phyloP scores from a whole-genome alignment of 2,113 vertebrate genomes.

The Spheniscus mendiculus region DNA sequence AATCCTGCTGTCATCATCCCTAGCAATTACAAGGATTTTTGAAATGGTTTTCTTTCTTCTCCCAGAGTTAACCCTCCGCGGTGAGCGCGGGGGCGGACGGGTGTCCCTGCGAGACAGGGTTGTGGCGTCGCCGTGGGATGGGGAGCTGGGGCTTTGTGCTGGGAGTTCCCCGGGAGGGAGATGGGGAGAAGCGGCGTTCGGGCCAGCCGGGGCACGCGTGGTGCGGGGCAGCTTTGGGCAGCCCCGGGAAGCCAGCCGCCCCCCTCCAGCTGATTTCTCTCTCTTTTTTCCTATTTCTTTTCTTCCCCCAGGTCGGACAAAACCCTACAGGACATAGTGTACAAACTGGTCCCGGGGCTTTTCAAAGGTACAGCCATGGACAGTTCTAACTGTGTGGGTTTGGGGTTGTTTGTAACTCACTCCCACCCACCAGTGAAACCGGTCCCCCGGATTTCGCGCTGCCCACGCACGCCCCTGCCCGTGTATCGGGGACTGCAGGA shows the following conservation, averaged over 20 bases:
- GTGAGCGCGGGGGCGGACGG: neutral
- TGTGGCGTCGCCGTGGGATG: fast-evolving
- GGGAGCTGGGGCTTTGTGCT: neutral
- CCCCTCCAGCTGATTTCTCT: neutral
- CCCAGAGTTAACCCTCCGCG: neutral
- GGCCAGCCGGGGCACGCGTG: fast-evolving
- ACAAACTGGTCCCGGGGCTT: conserved; percentile 92
- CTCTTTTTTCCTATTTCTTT: neutral
- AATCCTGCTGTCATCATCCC: neutral
- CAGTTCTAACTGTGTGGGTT: fast-evolving
- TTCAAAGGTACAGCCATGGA: conserved; percentile 84
- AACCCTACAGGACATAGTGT: conserved; percentile 94
- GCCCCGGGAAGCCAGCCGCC: neutral
- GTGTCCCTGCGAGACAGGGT: neutral
- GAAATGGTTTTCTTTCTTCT: neutral
- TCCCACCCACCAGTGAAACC: neutral
- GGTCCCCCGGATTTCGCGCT: fast-evolving
- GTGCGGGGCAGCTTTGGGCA: neutral
- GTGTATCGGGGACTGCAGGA: neutral
- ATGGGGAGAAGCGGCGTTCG: fast-evolving
- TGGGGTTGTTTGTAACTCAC: fast-evolving
- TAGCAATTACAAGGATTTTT: neutral
- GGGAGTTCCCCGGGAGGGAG: neutral
- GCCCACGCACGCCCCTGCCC: neutral
- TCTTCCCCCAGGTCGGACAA: conserved; percentile 84